These are phyloP conservation scores for crab-eating macaque (Macaca fascicularis) DNA, from an alignment of 2,113 vertebrate genomes.

Conservation along the genomic window T2T-MFA8v1.1 NC_088375.1:137637501-137638000, in stretches of 20 bases:
- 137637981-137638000: not conserved
- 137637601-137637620: not conserved
- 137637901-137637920: not conserved
- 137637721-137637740: not conserved
- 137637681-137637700: not conserved
- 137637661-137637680: not conserved
- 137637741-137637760: not conserved
- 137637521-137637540: not conserved
- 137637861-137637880: not conserved
- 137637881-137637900: not conserved
- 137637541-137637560: not conserved
- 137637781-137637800: not conserved
- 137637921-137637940: not conserved
- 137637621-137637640: not conserved
- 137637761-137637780: not conserved
- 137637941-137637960: not conserved
- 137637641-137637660: not conserved
- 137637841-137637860: not conserved
- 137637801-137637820: not conserved
- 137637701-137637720: not conserved
- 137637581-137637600: not conserved
- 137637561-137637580: not conserved
- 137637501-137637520: not conserved
- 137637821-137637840: not conserved
- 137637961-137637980: not conserved